Evolutionary conservation across 2,113 vertebrate genomes (phyloP), one percentile per base, ranked within the genome.

Genomic region (Plecturocebus donacophilus): DNA sequence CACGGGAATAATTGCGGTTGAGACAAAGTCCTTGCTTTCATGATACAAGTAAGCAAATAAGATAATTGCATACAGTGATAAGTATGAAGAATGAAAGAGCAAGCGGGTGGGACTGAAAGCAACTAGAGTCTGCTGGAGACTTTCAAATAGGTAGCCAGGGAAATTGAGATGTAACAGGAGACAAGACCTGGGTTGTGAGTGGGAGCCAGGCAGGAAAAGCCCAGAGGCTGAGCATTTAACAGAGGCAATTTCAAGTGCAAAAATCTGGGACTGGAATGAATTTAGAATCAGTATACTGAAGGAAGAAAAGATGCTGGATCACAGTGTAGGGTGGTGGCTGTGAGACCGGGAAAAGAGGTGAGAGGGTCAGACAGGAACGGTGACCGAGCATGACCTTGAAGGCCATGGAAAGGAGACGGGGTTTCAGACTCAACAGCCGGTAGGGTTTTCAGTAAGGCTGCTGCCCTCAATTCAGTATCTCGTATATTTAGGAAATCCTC

Each of bases 21-120:
- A 89, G 35, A 83, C 27, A 91, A 95, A 91, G 52, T n/a, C 8
- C 49, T 68, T 86, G 3, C 38, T 94, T 91, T 85, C 32, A 81
- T 54, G 86, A 86, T 11, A 52, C 40, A 83, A 85, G 27, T 52
- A 94, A 80, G 32, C 70, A 92, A 80, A 61, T n/a, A 76, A 66
- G 38, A 66, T 54, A 71, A 61, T 71, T 87, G 94, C 71, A 32
- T 19, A 49, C 8, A 30, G 52, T 61, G 7, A 20, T 45, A 66
- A 92, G 20, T 52, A 42, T 32, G 61, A 73, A 91, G 21, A 71
- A 49, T 27, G 49, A 52, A 38, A 68, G 4, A 56, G 21, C 2
- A 66, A 83, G 32, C 20, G 9, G 23, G 35, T 56, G 8, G 66
- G 30, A 47, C 4, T 56, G 30, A 90, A 80, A 49, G 32, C 40